A percentile compares a stretch with the other conserved stretches of the same genome.
These are phyloP conservation scores for Monodelphis domestica DNA, from an alignment of 2,797 vertebrate species.

Conservation along the genomic window DNA sequence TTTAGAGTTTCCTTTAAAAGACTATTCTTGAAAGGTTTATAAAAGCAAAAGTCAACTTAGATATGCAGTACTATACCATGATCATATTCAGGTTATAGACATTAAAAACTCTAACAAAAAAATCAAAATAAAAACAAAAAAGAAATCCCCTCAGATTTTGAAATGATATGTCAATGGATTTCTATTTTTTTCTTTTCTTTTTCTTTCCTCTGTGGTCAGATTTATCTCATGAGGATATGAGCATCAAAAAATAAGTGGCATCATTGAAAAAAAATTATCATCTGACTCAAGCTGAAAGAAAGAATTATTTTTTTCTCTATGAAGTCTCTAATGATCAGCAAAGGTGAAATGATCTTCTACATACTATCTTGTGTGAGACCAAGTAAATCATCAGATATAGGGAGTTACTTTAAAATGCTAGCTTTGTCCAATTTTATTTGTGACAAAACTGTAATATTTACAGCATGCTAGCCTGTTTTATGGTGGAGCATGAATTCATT, in stretches of 20 bases:
- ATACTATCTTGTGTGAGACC: neutral
- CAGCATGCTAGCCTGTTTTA: conserved; percentile 61
- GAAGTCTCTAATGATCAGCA: neutral
- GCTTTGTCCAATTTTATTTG: conserved; percentile 70
- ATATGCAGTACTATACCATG: neutral
- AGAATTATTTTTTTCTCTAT: conserved; percentile 14
- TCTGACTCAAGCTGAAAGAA: neutral
- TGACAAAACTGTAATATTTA: conserved; percentile 74
- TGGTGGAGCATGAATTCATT: conserved; percentile 57
- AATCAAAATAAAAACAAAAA: neutral
- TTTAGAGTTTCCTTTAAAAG: neutral
- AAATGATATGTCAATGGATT: neutral
- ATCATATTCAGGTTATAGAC: neutral
- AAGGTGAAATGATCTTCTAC: neutral
- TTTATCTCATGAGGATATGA: neutral
- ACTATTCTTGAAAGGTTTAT: neutral
- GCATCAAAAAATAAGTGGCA: neutral
- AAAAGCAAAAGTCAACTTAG: neutral
- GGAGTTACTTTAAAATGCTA: conserved; percentile 64
- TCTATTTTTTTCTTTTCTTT: neutral
- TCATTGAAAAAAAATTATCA: conserved; percentile 45
- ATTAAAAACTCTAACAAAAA: neutral
- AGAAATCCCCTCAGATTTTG: neutral
- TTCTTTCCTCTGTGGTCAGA: neutral
- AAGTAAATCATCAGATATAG: conserved; percentile 56